Evolutionary conservation across 2,113 vertebrate genomes (phyloP).

Genomic region (Neolamprologus cancellatus): DNA sequence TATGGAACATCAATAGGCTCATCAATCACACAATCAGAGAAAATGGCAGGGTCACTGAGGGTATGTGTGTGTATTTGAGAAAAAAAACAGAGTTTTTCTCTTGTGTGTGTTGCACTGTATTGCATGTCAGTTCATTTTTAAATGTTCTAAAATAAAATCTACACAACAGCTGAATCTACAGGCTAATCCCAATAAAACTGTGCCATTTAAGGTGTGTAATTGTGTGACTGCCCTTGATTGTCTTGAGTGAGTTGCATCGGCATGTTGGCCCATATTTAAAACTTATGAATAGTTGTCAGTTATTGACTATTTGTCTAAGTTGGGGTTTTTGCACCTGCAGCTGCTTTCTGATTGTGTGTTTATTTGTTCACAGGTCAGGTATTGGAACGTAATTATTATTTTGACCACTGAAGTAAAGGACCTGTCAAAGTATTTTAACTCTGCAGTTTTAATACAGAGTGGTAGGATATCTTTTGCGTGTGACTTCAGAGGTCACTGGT

Average conservation of each 20-base stretch:
- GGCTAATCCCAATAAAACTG: neutral
- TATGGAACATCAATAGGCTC: slow-evolving; percentile 53
- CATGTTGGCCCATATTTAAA: slow-evolving; percentile 23
- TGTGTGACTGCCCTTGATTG: neutral
- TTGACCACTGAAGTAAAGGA: slow-evolving; percentile 9
- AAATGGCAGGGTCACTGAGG: slow-evolving; percentile 24
- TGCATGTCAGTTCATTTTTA: slow-evolving; percentile 15
- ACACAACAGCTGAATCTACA: neutral
- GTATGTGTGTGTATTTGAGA: neutral
- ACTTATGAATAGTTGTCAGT: slow-evolving; percentile 24
- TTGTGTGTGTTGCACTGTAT: neutral
- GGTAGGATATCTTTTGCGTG: neutral
- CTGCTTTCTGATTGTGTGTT: neutral
- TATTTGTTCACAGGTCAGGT: neutral
- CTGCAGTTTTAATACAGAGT: neutral
- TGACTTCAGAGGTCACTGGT: neutral
- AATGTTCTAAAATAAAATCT: slow-evolving; percentile 20
- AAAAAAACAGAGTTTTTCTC: neutral
- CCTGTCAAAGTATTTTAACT: neutral
- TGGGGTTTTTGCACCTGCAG: neutral
- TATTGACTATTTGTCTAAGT: neutral
- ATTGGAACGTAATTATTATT: slow-evolving; percentile 11
- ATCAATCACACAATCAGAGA: slow-evolving; percentile 53
- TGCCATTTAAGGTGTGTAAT: neutral
- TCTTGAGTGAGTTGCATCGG: neutral